Base-by-base conservation (phyloP, 2,888 invertebrate species). In the Synanthedon formicaeformis region DNA sequence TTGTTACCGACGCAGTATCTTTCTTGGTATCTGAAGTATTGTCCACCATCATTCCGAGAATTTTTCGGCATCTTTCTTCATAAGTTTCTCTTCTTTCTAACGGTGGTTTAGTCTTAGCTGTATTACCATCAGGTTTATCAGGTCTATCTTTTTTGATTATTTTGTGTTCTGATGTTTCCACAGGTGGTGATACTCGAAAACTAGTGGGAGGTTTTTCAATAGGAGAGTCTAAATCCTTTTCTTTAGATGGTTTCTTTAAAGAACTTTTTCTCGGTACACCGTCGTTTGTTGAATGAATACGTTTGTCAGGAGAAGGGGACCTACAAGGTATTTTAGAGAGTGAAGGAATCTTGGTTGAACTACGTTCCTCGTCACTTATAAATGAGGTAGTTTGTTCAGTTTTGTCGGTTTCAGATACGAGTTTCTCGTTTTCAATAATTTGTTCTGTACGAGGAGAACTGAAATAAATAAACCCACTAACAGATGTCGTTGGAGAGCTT, bases 51-150 rank as follows among this genome's bases (percentile, higher is more conserved):
- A 93, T 91, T 3, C 93, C 93, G 45, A 93, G 81, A 61, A 93
- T 92, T 65, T 92, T 90, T 41, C 91, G 88, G 60, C 93, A 93
- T 40, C 92, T 84, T 70, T 93, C 92, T 71, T 93, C 93, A 58
- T 92, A 93, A 1, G 93, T 93, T 73, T 93, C 92, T 41, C 91
- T 90, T 61, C 92, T 85, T 58, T 89, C 90, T 41, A 90, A 71
- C 1, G 91, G 89, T 45, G 90, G 90, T 60, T 89, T 90, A 23
- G 79, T 67, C 60, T 89, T 90, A 6, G 71, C 69, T 40, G 64
- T 57, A 50, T 64, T 64, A n/a, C 56, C 45, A n/a, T 62, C 60
- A 14, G 66, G 56, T 61, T 75, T 65, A 41, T 71, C 65, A 13
- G 74, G 66, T 3, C 58, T 57, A 53, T 79, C 75, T 63, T 81